phyloP scores from a whole-genome alignment of 2,888 invertebrate species.

The Pherbina coryleti region DNA sequence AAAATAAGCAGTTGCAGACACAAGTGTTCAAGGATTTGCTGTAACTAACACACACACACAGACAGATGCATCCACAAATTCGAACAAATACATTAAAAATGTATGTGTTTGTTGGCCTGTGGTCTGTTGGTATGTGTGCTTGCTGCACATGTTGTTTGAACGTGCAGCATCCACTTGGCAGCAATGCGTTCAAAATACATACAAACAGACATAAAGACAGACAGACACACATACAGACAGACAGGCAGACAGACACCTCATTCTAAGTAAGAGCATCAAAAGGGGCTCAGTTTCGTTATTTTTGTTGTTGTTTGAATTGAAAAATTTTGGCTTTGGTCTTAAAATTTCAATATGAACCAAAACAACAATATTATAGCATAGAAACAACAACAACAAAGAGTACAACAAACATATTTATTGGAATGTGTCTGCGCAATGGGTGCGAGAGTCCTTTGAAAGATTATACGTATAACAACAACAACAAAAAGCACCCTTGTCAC shows the following conservation, averaged over 20 bases:
- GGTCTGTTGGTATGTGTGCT: neutral
- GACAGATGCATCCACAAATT: too few species aligned
- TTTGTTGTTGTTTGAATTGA: conserved; percentile 17
- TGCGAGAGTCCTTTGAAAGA: neutral
- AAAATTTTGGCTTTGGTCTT: conserved; percentile 11
- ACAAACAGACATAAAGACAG: conserved; percentile 23
- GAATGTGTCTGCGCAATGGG: conserved; percentile 1
- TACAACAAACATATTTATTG: neutral
- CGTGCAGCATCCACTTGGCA: conserved; percentile 43
- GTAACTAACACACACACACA: neutral
- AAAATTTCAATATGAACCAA: conserved; percentile 12
- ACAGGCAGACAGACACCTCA: conserved; percentile 4
- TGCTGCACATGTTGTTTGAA: conserved; percentile 12
- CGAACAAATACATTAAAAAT: neutral
- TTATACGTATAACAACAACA: neutral
- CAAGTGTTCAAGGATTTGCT: conserved; percentile 12
- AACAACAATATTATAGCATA: neutral
- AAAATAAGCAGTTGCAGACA: conserved; percentile 43
- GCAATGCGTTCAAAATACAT: conserved; percentile 31
- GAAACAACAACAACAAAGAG: neutral
- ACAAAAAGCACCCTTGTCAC: neutral
- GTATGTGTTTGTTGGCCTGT: neutral
- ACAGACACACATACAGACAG: conserved; percentile 12
- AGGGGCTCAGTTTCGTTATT: neutral
- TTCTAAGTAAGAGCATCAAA: neutral